phyloP scores from a whole-genome alignment of 92 coral and sea anemone species.

The Parazoanthus atlanticus region DNA sequence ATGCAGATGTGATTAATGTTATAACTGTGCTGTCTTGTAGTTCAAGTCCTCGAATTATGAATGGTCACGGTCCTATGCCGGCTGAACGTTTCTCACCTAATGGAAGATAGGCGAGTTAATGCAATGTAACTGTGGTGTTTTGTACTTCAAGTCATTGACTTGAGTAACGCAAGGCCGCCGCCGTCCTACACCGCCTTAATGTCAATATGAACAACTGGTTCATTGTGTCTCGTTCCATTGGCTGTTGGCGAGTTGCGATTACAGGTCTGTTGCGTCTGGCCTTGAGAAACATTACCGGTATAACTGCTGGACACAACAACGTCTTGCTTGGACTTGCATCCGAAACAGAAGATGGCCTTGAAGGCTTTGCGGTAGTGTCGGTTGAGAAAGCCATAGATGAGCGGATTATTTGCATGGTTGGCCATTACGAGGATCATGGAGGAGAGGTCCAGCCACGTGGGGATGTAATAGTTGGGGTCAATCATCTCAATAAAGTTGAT shows the following conservation, averaged over 20 bases:
- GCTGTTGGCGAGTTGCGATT: not conserved
- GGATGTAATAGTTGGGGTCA: conserved; percentile 59
- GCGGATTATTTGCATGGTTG: conserved; percentile 82
- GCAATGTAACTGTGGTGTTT: not conserved
- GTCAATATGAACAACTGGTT: not conserved
- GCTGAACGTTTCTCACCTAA: not conserved
- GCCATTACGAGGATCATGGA: conserved; percentile 66
- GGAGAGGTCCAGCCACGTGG: conserved; percentile 69
- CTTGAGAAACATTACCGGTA: conserved; percentile 1
- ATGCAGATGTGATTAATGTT: too few species aligned
- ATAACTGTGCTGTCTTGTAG: not conserved
- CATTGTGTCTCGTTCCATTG: not conserved
- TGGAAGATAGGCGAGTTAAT: not conserved
- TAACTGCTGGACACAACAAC: conserved; percentile 19
- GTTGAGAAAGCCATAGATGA: conserved; percentile 77
- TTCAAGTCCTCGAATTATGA: not conserved
- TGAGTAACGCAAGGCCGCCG: not conserved
- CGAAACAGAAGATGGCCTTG: conserved; percentile 39
- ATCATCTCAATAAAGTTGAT: conserved; percentile 70
- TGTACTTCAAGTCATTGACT: not conserved
- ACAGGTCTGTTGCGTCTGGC: not conserved
- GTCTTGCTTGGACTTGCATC: conserved; percentile 1
- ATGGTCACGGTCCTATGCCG: not conserved
- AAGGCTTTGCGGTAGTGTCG: conserved; percentile 77
- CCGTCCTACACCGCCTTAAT: not conserved